phyloP scores from a whole-genome alignment of 2,888 invertebrate genomes.

The Epinotia bilunana region DNA sequence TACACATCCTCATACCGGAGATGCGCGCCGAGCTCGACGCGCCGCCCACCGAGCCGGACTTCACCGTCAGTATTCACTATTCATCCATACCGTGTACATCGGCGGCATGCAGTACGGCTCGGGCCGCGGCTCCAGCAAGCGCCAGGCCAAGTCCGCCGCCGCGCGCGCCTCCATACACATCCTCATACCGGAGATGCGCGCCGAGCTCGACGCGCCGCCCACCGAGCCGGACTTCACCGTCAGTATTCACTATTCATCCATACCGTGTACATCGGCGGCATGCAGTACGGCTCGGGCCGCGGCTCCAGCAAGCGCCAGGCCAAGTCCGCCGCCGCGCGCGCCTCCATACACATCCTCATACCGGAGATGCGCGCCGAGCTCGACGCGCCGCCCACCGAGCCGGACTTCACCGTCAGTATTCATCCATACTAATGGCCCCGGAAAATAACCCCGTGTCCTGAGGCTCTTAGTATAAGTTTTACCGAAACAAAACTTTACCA shows the following conservation, averaged over 20 bases:
- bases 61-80: conserved; percentile 61
- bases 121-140: conserved; percentile 97
- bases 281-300: conserved; percentile 97
- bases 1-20: conserved; percentile 96
- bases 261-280: conserved; percentile 95
- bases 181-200: conserved; percentile 95
- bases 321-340: conserved; percentile 96
- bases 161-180: conserved; percentile 95
- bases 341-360: conserved; percentile 95
- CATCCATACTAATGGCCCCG: no score
- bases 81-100: conserved; percentile 96
- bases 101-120: conserved; percentile 97
- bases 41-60: conserved; percentile 65
- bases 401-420: conserved; percentile 69
- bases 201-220: conserved; percentile 84
- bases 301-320: conserved; percentile 98
- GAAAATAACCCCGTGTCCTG: no score
- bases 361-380: conserved; percentile 95
- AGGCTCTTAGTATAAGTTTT: no score
- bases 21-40: conserved; percentile 90
- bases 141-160: conserved; percentile 97
- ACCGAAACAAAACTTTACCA: no score
- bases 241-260: no score
- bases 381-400: conserved; percentile 60
- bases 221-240: conserved; percentile 67